Evolutionary conservation across 2,888 invertebrate species (phyloP), one percentile per base, ranked within the genome.

Genomic region (Mellilla xanthometata): DNA sequence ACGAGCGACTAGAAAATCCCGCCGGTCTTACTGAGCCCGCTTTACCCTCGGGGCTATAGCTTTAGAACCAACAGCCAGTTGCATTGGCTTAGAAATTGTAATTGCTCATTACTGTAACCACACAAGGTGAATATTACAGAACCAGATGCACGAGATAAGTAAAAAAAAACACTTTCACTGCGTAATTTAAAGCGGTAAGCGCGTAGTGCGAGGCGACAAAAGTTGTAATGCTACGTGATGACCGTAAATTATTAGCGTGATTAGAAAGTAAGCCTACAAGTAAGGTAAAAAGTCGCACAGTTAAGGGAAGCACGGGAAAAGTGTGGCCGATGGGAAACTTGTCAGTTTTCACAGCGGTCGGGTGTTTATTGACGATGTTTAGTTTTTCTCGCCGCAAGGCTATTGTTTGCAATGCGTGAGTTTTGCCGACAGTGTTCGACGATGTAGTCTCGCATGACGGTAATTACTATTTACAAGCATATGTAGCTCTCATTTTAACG

Each of bases 161-260:
- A 3, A 15, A 35, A 19, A 52, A 69, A 72, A 76, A 71, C 72
- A 83, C 85, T 85, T 83, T 85, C 84, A 70, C 83, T 75, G 62
- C 62, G 70, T 77, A 82, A 77, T 79, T 76, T 68, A 68, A 65
- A 60, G 58, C 62, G 65, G 68, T 72, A 67, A 69, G 58, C 58
- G 67, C 67, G 72, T 74, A 72, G 13, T 77, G 72, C 74, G 76
- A 66, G 71, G 72, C 57, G 69, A 71, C 69, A 72, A 68, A 68
- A 35, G 54, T 64, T 45, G 43, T 39, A 49, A 52, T 52, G 30
- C 58, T 56, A 54, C 50, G 44, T 51, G 54, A 41, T 39, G 43
- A 23, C 2, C 1, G 30, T 29, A 42, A 50, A 34, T 13, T 29
- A 26, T 35, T 42, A 11, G n/a, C n/a, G 19, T 30, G 39, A 36